These are phyloP conservation scores for Cichlasoma orientale DNA, from an alignment of 2,797 vertebrate species.

Conservation along the genomic window DNA sequence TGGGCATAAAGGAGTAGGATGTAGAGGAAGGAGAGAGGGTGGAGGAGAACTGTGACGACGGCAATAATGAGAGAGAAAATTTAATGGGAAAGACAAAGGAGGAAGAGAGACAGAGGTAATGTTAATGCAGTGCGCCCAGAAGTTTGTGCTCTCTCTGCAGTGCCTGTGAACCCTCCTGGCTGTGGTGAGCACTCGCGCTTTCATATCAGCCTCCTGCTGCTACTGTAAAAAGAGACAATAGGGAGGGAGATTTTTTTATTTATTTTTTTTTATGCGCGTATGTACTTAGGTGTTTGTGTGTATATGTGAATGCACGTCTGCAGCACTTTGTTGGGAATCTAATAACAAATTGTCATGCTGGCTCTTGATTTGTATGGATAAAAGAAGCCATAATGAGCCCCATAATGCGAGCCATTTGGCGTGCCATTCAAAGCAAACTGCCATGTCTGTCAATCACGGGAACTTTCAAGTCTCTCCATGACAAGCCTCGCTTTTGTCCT, in stretches of 20 bases:
- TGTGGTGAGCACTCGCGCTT: conserved; percentile 59
- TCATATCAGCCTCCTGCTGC: conserved; percentile 70
- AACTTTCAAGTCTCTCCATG: conserved; percentile 38
- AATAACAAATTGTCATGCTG: conserved; percentile 67
- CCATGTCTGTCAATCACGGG: conserved; percentile 58
- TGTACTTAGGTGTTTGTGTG: conserved; percentile 37
- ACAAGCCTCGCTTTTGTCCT: conserved; percentile 52
- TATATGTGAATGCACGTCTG: conserved; percentile 33
- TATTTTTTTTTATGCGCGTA: background rate
- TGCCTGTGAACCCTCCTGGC: conserved; percentile 60
- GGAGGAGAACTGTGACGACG: conserved; percentile 6
- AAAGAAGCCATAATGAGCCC: conserved; percentile 61
- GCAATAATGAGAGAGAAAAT: conserved; percentile 57
- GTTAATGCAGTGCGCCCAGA: conserved; percentile 58
- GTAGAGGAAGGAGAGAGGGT: conserved; percentile 1
- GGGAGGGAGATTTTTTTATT: conserved; percentile 24
- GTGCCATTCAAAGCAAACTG: conserved; percentile 46
- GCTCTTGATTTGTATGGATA: conserved; percentile 69
- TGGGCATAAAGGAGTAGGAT: conserved; percentile 23
- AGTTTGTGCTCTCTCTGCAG: conserved; percentile 66
- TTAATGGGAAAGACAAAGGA: conserved; percentile 61
- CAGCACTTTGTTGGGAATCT: conserved; percentile 51
- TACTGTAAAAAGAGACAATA: conserved; percentile 52
- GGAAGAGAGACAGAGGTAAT: conserved; percentile 48
- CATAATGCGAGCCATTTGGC: conserved; percentile 59